Base-by-base conservation (phyloP, 2,113 vertebrate species). In the Melanostigma gelatinosum region DNA sequence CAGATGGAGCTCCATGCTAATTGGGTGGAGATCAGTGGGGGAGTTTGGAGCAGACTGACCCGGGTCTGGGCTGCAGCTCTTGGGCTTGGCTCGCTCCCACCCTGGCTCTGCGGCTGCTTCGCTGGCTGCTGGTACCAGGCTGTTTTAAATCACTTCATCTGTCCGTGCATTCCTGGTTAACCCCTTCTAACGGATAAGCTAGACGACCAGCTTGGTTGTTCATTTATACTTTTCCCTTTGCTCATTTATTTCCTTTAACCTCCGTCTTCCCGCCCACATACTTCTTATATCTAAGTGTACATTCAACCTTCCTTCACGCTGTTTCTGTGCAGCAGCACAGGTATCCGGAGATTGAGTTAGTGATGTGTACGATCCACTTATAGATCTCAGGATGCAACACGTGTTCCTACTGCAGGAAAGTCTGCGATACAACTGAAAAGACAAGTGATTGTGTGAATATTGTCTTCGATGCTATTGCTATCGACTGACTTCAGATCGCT, bases 1-100 rank as follows among this genome's bases (percentile, higher is more conserved):
- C 91, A 95, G 94, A 95, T 95, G 93, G 94, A 94, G 85, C 86
- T 79, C 88, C 88, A 92, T 94, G 90, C 93, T 95, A 95, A 95
- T 95, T 93, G 89, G 90, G 85, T 87, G 87, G 89, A 93, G 91
- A 93, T 94, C 91, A 94, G 93, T 94, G 84, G 84, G 92, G 85
- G 89, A 85, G 90, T 75, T 86, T 89, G 91, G 91, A 91, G 84
- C 90, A 83, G 85, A 90, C 80, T 93, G 91, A 94, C 91, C 90
- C 74, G 8, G 80, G 89, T 80, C 80, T 82, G 81, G 87, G 89
- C 87, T 84, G 71, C 84, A 29, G 84, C 85, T 91, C 75, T 81
- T 79, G 89, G 87, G 84, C 87, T 93, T 90, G 90, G 89, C 90
- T 75, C 46, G 8, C 83, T 85, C 84, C 87, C 86, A 82, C 85